phyloP scores from a whole-genome alignment of 2,113 vertebrate species.

The Uropsilus gracilis region DNA sequence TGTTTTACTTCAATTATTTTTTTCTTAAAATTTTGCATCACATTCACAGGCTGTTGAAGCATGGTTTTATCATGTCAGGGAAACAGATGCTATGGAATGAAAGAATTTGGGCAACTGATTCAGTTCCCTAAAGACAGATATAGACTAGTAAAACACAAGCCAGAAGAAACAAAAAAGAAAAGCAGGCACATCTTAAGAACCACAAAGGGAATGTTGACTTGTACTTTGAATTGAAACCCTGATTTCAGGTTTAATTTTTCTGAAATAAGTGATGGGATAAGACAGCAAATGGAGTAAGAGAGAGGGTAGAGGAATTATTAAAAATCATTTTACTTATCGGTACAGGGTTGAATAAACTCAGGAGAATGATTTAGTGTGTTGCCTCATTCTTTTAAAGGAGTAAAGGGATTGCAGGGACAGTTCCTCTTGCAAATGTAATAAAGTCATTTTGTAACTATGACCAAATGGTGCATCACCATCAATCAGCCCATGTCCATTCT shows the following conservation, averaged over 20 bases:
- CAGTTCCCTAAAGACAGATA: neutral
- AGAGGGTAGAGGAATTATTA: neutral
- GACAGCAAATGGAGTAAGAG: neutral
- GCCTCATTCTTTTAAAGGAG: neutral
- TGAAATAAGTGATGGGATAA: neutral
- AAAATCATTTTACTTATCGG: neutral
- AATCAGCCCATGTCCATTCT: neutral
- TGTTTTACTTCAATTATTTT: neutral
- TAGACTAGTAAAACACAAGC: neutral
- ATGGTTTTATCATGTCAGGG: neutral
- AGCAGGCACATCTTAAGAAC: neutral
- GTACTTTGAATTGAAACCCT: neutral
- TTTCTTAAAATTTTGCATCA: neutral
- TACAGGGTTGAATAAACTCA: neutral
- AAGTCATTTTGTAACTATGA: neutral
- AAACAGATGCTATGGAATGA: neutral
- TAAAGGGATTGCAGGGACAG: rapidly evolving
- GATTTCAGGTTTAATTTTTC: neutral
- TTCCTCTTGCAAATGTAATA: neutral
- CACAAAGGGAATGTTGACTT: neutral
- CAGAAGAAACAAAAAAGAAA: neutral
- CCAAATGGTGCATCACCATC: neutral
- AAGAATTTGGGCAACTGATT: neutral
- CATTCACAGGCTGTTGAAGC: neutral
- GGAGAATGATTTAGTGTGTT: neutral